A percentile compares a stretch with the other conserved stretches of the same genome.
Conservation (phyloP, 2,888 invertebrate genomes). For the Mythimna pallens region DNA sequence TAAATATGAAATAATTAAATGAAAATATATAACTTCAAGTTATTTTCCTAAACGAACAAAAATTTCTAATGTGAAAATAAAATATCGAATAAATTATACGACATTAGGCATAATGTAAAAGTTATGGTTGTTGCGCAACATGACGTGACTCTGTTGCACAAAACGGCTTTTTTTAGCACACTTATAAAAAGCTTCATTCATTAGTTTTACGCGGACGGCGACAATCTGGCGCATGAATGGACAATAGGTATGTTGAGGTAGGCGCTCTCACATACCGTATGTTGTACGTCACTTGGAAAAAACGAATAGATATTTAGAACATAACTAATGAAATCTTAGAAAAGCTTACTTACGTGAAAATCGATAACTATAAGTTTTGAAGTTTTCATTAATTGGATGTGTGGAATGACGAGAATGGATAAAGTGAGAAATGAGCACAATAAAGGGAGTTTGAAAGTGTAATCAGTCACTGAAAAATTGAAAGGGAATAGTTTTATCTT, state of each 20-base stretch:
- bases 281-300: background rate
- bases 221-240: constrained; percentile 33
- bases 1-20: constrained; percentile 60
- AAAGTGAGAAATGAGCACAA: no score
- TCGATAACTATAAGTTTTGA: background rate
- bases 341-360: background rate
- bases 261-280: background rate
- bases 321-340: background rate
- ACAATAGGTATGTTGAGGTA: constrained; percentile 32
- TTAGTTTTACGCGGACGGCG: constrained; percentile 29
- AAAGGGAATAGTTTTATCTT: no score
- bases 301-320: background rate
- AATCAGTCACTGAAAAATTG: no score
- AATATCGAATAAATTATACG: constrained; percentile 52
- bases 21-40: constrained; percentile 44
- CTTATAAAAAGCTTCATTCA: constrained; percentile 55
- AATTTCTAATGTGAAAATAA: constrained; percentile 61
- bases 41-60: constrained; percentile 35
- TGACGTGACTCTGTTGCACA: constrained; percentile 31
- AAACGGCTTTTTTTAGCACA: constrained; percentile 34
- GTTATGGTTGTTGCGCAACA: constrained; percentile 56
- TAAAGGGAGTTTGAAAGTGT: no score
- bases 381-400: background rate
- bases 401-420: no score
- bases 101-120: constrained; percentile 48